Evolutionary conservation across 2,888 invertebrate species (phyloP).

Genomic region (Saturnia pavonia): DNA sequence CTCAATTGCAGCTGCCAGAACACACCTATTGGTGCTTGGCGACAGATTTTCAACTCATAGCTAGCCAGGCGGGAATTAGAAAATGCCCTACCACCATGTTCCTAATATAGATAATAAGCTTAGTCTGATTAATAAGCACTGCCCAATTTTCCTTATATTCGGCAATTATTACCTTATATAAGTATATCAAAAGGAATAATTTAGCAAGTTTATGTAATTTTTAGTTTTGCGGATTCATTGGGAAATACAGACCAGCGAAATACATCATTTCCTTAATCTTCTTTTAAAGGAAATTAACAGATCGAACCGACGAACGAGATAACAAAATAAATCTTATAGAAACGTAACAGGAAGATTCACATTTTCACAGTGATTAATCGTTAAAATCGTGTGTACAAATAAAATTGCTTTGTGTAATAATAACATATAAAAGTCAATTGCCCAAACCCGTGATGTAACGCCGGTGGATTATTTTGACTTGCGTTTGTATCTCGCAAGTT

Average conservation of each 20-base stretch:
- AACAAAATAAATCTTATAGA: slow-evolving; percentile 16
- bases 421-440: slow-evolving; percentile 22
- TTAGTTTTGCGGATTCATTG: neutral
- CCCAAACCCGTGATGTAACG: slow-evolving; percentile 47
- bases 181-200: neutral
- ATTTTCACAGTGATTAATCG: slow-evolving; percentile 37
- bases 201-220: neutral
- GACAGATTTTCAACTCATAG: too few species aligned
- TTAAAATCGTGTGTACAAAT: slow-evolving; percentile 29
- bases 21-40: too few species aligned
- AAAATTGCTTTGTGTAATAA: slow-evolving; percentile 30
- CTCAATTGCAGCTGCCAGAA: too few species aligned
- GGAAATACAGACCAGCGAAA: neutral
- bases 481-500: slow-evolving; percentile 38
- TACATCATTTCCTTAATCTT: neutral
- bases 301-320: slow-evolving; percentile 17
- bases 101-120: neutral
- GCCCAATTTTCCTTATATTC: neutral
- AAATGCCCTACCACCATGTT: too few species aligned
- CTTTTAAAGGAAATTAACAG: neutral
- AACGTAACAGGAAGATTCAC: slow-evolving; percentile 40
- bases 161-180: neutral
- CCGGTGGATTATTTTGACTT: slow-evolving; percentile 38
- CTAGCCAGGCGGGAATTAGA: too few species aligned
- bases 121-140: slow-evolving; percentile 12